phyloP scores from a whole-genome alignment of 2,113 vertebrate species.

The Andinoacara biseriatus region DNA sequence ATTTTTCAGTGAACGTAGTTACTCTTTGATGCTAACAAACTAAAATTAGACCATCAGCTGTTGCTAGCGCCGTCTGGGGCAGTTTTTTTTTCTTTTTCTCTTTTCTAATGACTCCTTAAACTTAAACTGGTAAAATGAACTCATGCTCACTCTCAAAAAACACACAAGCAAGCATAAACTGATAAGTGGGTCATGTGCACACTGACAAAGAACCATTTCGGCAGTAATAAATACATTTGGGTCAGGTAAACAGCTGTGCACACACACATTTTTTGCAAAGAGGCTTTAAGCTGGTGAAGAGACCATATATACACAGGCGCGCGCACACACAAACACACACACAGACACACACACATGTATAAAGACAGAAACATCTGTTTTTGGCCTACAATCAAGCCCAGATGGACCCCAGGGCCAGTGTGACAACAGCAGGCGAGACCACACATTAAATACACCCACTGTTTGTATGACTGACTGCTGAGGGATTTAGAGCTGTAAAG shows the following conservation, averaged over 20 bases:
- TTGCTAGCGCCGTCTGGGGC: not conserved
- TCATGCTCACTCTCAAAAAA: not conserved
- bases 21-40: not conserved
- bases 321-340: not conserved
- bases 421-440: slow-evolving; percentile 55
- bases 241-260: slow-evolving; percentile 62
- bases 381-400: slow-evolving; percentile 63
- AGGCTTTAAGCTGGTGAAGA: slow-evolving; percentile 12
- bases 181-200: slow-evolving; percentile 45
- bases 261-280: slow-evolving; percentile 3
- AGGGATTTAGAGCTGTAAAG: slow-evolving; percentile 31
- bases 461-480: slow-evolving; percentile 33
- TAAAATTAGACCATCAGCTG: not conserved
- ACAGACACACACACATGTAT: slow-evolving; percentile 3
- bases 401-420: slow-evolving; percentile 53
- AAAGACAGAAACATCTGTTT: slow-evolving; percentile 69
- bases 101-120: not conserved
- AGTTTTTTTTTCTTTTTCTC: not conserved
- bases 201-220: slow-evolving; percentile 42
- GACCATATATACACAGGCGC: not conserved
- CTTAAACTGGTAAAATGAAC: slow-evolving; percentile 1
- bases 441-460: slow-evolving; percentile 47
- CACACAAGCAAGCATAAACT: slow-evolving; percentile 22
- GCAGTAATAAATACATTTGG: slow-evolving; percentile 57
- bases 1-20: not conserved